A percentile compares a stretch with the other conserved stretches of the same genome.
Conservation (phyloP, 2,888 invertebrate species). For the Acanthoscelides obtectus region DNA sequence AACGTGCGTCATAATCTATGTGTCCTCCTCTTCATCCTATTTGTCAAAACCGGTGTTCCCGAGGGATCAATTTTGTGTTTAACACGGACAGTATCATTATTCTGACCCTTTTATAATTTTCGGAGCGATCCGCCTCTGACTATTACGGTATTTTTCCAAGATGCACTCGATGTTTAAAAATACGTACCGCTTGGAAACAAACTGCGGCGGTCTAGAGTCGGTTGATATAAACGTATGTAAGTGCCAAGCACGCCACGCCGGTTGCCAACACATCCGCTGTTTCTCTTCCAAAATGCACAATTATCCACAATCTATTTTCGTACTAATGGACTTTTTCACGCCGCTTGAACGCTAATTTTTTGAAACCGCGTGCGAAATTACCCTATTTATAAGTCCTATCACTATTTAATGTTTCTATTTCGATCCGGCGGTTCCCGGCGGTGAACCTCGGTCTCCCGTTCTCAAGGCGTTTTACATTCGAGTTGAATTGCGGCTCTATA, state of each 20-base stretch:
- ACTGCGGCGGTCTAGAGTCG: not conserved
- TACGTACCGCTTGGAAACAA: not conserved
- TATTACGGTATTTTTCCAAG: not conserved
- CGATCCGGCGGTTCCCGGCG: not conserved
- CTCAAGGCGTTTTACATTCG: no score
- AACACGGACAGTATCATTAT: no score
- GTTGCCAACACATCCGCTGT: not conserved
- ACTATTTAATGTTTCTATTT: not conserved
- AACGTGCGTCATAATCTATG: no score
- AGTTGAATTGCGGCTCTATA: no score
- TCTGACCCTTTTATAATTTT: no score
- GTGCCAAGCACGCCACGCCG: not conserved
- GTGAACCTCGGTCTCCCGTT: no score
- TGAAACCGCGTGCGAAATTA: not conserved
- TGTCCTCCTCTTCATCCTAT: no score
- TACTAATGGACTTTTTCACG: not conserved
- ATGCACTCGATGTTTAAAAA: not conserved
- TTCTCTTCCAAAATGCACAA: not conserved
- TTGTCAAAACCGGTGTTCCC: no score
- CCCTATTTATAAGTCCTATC: not conserved
- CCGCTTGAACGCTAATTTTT: not conserved
- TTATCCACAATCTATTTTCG: not conserved
- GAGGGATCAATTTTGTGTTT: no score
- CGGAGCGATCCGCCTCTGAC: not conserved
- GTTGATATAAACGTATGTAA: not conserved